These are phyloP conservation scores for Hippasteria phrygiana DNA, from an alignment of 53 echinoderm and acorn worm species.

Conservation along the genomic window DNA sequence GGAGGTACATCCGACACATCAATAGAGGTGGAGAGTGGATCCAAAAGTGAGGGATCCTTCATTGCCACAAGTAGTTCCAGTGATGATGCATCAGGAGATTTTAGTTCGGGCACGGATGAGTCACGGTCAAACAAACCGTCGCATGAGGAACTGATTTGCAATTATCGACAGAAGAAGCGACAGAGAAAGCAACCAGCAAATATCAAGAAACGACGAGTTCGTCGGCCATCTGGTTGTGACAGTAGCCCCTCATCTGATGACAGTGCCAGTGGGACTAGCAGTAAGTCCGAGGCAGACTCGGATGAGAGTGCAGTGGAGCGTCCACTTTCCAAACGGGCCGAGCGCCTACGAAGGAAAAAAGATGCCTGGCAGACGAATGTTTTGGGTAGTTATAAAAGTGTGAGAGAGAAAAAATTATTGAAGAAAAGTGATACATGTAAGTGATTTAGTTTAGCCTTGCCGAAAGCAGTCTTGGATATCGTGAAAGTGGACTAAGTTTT, in stretches of 20 bases:
- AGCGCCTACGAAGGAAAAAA: slow-evolving; percentile 21
- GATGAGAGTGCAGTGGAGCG: neutral
- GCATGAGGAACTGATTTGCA: slow-evolving; percentile 48
- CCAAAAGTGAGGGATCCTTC: slow-evolving; percentile 5
- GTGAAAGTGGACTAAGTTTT: too few relatives aligned
- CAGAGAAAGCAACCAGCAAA: neutral
- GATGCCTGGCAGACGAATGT: slow-evolving; percentile 26
- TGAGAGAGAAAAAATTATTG: slow-evolving; percentile 2
- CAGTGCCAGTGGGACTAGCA: neutral
- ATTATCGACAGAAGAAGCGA: slow-evolving; percentile 29
- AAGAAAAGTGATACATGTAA: neutral
- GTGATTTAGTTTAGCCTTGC: neutral
- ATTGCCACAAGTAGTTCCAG: slow-evolving; percentile 33
- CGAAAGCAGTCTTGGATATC: too few relatives aligned
- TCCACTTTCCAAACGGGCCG: slow-evolving; percentile 38
- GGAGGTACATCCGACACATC: neutral
- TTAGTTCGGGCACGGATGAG: neutral
- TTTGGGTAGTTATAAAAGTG: slow-evolving; percentile 16
- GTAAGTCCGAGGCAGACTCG: neutral
- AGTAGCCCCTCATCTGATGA: neutral
- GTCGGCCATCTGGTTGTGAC: neutral
- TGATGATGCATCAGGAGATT: neutral
- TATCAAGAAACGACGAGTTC: slow-evolving; percentile 20
- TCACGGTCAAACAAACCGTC: neutral
- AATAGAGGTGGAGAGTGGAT: neutral